Evolutionary conservation across 2,797 vertebrate genomes (phyloP).

Genomic region (Potorous gilbertii): DNA sequence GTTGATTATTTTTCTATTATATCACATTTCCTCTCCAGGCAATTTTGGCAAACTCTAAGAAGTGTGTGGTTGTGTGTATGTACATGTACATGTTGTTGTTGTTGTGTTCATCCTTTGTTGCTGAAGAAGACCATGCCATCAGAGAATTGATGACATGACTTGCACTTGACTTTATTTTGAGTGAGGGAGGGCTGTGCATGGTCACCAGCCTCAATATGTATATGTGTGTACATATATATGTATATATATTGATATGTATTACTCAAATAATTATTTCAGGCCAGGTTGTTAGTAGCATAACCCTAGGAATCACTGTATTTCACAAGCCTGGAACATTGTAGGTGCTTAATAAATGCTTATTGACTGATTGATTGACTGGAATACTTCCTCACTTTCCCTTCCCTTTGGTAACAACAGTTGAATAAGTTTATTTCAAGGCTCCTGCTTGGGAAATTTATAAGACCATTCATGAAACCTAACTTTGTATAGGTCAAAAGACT

Average conservation of each 20-base stretch:
- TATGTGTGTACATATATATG: no score
- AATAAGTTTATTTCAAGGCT: background rate
- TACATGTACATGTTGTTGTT: no score
- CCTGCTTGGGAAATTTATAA: background rate
- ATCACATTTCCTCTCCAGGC: background rate
- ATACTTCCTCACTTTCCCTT: background rate
- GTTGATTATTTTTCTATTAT: background rate
- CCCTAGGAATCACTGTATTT: background rate
- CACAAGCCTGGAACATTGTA: background rate
- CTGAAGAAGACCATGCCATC: no score
- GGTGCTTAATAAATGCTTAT: background rate
- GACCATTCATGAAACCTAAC: background rate
- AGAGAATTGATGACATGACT: no score
- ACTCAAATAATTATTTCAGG: no score
- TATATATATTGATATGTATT: background rate
- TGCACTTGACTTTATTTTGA: no score
- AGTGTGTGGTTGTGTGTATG: background rate
- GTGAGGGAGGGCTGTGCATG: no score
- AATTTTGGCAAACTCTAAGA: background rate
- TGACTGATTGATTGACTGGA: background rate
- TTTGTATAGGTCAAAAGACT: background rate
- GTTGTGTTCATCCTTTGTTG: no score
- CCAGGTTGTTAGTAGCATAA: background rate
- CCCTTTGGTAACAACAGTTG: background rate
- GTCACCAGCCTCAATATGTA: no score